Evolutionary conservation across 2,113 vertebrate species (phyloP).

Genomic region (Octodon degus): DNA sequence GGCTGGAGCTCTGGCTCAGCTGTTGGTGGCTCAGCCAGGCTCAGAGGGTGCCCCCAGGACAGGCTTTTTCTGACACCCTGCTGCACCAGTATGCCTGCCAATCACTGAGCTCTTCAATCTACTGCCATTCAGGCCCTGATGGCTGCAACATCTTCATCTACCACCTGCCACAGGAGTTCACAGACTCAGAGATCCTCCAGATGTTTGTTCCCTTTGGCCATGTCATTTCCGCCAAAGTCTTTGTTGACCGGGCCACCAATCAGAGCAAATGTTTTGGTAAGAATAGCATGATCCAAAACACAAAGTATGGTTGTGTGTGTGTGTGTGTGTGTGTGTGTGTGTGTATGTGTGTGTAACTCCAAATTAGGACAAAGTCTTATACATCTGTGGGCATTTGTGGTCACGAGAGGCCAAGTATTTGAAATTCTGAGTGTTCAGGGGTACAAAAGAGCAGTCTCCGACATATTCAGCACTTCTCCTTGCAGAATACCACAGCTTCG

Average conservation of each 20-base stretch:
- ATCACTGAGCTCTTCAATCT: conserved; percentile 52
- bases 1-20: background rate
- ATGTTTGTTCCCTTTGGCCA: conserved; percentile 99
- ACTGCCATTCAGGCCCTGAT: conserved; percentile 90
- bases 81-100: background rate
- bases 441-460: background rate
- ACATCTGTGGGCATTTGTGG: background rate
- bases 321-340: background rate
- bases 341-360: background rate
- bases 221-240: conserved; percentile 98
- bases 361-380: background rate
- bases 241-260: conserved; percentile 98
- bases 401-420: background rate
- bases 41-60: too few species aligned
- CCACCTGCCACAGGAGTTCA: conserved; percentile 99
- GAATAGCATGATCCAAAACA: conserved; percentile 67
- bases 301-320: background rate
- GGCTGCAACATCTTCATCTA: conserved; percentile 99
- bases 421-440: background rate
- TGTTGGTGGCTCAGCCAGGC: background rate
- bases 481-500: background rate
- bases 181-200: conserved; percentile 97
- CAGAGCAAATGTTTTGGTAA: conserved; percentile 99
- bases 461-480: background rate
- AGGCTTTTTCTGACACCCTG: background rate